Evolutionary conservation across 2,888 invertebrate species (phyloP), one percentile per base, ranked within the genome.

Genomic region (Tethea ocularis): DNA sequence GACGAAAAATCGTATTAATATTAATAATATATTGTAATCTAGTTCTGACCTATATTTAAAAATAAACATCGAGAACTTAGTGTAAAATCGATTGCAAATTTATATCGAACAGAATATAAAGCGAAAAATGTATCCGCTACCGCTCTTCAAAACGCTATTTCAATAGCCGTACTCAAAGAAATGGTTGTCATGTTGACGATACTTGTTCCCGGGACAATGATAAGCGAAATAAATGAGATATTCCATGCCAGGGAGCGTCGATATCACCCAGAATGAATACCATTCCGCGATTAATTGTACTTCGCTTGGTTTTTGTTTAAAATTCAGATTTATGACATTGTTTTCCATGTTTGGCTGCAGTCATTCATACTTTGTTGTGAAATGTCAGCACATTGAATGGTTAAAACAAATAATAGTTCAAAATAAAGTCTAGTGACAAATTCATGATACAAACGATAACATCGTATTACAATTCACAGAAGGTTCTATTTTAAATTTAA

Each of bases 201-300:
- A 77, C 78, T 78, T 78, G 78, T 80, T 79, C 78, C 78, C 73
- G 76, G 77, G 77, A 78, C 82, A 83, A 80, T 86, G 86, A 87
- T 86, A 86, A 86, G 85, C 82, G 78, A 82, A 84, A 84, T 85
- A 83, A 86, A 86, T 85, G 86, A 84, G 86, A 85, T 83, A 86
- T 84, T 83, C 75, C 78, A 73, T 64, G 73, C 67, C 64, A 73
- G 73, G 74, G 75, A 73, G 62, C 77, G 74, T 77, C 82, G 78
- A 84, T 84, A 78, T 75, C 67, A 69, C 63, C 69, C 64, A 61
- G 24, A 26, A n/a, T 56, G 52, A 26, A 26, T 10, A 6, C 26
- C 26, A 24, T 11, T 52, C 26, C n/a, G 26, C 24, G 8, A 52
- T 26, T 52, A 24, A 52, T 29, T 53, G 17, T 53, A n/a, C 17